Conservation (phyloP, 2,113 vertebrate genomes). For the Sialia sialis region DNA sequence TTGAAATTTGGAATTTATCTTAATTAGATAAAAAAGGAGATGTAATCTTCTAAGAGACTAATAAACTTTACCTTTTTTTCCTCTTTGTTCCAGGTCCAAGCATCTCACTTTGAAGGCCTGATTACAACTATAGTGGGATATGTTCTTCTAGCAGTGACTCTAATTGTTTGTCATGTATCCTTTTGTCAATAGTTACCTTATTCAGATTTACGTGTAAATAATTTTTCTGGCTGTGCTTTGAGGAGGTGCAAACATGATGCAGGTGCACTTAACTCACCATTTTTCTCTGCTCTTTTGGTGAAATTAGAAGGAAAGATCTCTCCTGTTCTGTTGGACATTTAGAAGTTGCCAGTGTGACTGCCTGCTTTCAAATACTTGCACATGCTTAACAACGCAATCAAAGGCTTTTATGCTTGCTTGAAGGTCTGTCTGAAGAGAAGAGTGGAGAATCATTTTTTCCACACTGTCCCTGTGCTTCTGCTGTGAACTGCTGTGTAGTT, state of each 20-base stretch:
- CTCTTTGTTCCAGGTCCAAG: conserved; percentile 80
- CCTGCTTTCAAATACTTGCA: neutral
- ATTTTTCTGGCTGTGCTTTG: neutral
- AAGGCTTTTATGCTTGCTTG: neutral
- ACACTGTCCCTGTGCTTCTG: neutral
- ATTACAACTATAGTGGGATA: conserved; percentile 95
- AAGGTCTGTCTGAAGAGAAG: neutral
- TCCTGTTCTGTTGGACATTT: neutral
- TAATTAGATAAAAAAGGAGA: neutral
- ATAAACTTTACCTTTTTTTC: neutral
- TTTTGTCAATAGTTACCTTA: conserved; percentile 40
- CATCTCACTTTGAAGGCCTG: conserved; percentile 94
- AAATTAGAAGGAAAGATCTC: neutral
- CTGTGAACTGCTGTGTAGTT: neutral
- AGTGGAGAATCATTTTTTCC: neutral
- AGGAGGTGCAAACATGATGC: neutral
- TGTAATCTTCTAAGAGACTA: neutral
- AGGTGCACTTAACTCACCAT: neutral
- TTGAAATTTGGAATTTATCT: neutral
- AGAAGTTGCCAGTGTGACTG: neutral
- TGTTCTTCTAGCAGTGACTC: conserved; percentile 87
- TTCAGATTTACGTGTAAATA: neutral
- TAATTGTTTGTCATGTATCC: conserved; percentile 97
- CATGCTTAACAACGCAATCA: neutral
- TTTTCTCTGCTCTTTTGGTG: neutral